Percentiles rank a stretch among this genome's conserved stretches.
Conservation (phyloP, 2,113 vertebrate genomes). For the Axis porcinus region DNA sequence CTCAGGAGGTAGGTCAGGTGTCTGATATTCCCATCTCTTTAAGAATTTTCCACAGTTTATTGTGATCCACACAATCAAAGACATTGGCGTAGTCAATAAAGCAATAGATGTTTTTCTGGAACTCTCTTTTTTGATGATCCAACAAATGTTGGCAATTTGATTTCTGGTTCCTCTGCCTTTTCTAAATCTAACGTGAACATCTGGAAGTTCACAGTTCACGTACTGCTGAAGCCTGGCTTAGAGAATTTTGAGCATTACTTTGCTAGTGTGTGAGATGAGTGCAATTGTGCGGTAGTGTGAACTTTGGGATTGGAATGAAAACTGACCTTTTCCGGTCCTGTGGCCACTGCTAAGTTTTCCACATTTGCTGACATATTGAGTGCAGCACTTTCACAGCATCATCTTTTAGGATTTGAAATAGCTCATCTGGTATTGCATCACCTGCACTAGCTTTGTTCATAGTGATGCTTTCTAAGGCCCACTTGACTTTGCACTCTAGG, state of each 20-base stretch:
- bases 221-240: not conserved
- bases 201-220: not conserved
- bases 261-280: not conserved
- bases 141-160: not conserved
- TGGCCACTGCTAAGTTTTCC: not conserved
- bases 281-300: not conserved
- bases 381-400: not conserved
- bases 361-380: not conserved
- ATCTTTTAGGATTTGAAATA: not conserved
- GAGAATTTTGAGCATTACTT: not conserved
- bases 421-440: not conserved
- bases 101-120: not conserved
- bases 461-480: not conserved
- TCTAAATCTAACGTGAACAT: not conserved
- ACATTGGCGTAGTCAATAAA: not conserved
- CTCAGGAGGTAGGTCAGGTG: not conserved
- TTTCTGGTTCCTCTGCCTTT: not conserved
- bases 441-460: not conserved
- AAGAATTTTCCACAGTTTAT: not conserved
- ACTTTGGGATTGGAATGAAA: not conserved
- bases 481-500: not conserved
- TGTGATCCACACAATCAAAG: not conserved
- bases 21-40: not conserved
- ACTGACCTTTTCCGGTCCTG: not conserved
- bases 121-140: not conserved